phyloP scores from a whole-genome alignment of 2,113 vertebrate species.

The Megaceryle maxima region DNA sequence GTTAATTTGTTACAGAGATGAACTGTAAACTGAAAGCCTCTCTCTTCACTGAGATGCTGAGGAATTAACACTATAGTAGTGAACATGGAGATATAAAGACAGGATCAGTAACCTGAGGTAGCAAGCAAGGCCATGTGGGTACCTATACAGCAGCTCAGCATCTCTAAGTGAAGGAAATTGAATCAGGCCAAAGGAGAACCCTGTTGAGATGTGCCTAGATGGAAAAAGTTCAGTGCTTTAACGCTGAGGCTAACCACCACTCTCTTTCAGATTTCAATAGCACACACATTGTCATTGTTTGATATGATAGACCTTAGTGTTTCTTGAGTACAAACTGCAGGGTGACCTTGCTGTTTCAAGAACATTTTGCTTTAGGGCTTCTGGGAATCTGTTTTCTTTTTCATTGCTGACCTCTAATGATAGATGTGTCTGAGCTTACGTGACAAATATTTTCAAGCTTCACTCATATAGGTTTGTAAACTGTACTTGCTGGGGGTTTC shows the following conservation, averaged over 20 bases:
- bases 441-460: conserved; percentile 37
- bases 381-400: conserved; percentile 47
- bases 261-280: neutral
- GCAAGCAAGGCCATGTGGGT: neutral
- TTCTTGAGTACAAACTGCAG: neutral
- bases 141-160: neutral
- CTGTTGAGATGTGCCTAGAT: neutral
- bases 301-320: neutral
- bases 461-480: neutral
- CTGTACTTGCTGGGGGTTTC: conserved; percentile 4
- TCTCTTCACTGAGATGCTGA: neutral
- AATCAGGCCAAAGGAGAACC: neutral
- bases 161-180: neutral
- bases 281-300: neutral
- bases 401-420: conserved; percentile 43
- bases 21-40: neutral
- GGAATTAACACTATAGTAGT: neutral
- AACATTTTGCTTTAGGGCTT: conserved; percentile 33
- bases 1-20: neutral
- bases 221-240: neutral
- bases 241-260: neutral
- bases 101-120: neutral
- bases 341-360: conserved; percentile 41
- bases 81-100: neutral
- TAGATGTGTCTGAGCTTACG: conserved; percentile 17